phyloP scores from a whole-genome alignment of 2,113 vertebrate species.

The Willisornis vidua region DNA sequence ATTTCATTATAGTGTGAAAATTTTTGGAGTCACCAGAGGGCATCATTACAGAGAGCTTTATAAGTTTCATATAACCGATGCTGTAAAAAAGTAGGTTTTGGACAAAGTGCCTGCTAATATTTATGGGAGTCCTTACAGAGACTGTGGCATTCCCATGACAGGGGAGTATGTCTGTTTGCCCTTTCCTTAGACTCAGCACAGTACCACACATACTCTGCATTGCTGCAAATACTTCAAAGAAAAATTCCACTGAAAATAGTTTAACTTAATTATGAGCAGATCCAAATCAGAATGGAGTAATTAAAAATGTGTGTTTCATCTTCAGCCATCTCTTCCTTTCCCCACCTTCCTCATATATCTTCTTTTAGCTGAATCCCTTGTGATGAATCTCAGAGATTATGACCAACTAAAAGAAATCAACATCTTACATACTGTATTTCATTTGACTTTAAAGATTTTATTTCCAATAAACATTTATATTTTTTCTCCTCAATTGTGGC shows the following conservation, averaged over 20 bases:
- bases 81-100: background rate
- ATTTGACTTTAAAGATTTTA: background rate
- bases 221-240: background rate
- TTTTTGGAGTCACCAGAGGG: slow-evolving; percentile 11
- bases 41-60: background rate
- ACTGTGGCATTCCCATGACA: background rate
- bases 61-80: background rate
- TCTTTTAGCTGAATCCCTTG: background rate
- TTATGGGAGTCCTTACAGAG: background rate
- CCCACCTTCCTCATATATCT: background rate
- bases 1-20: background rate
- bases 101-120: background rate
- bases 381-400: background rate
- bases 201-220: background rate
- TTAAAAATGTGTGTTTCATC: background rate
- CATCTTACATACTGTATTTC: background rate
- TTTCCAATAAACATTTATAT: background rate
- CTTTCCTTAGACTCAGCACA: background rate
- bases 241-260: background rate
- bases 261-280: slow-evolving; percentile 18
- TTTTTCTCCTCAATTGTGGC: background rate
- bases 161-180: background rate
- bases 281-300: background rate
- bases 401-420: background rate
- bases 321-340: background rate